These are phyloP conservation scores for Hippolais icterina DNA, from an alignment of 2,113 vertebrate genomes.

Conservation along the genomic window DNA sequence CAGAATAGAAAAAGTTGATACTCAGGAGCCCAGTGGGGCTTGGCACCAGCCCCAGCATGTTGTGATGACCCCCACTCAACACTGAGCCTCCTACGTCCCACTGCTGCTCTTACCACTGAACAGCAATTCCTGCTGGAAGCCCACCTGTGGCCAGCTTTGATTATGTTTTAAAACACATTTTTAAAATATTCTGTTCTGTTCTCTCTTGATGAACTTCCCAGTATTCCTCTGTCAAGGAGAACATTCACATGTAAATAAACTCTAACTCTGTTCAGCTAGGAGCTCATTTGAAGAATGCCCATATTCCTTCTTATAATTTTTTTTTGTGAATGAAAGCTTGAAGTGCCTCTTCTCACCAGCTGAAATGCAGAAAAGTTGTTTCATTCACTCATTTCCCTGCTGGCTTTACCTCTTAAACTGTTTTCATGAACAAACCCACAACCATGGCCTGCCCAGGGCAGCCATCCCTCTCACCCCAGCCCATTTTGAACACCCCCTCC, in stretches of 20 bases:
- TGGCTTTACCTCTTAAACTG: neutral
- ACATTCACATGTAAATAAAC: neutral
- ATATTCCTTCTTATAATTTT: neutral
- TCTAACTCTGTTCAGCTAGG: neutral
- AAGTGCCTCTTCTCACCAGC: neutral
- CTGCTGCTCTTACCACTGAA: neutral
- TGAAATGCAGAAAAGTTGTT: neutral
- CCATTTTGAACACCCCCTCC: neutral
- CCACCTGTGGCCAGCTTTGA: neutral
- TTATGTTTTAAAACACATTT: neutral
- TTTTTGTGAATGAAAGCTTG: neutral
- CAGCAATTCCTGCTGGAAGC: neutral
- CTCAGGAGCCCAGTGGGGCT: accelerated
- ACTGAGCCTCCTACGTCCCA: too few species aligned
- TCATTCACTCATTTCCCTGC: neutral
- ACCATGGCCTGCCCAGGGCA: neutral
- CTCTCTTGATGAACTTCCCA: neutral
- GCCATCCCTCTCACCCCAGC: neutral
- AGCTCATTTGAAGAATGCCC: neutral
- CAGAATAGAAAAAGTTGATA: neutral
- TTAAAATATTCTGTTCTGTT: neutral
- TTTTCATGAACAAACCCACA: neutral
- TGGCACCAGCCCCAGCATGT: neutral
- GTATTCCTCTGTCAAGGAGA: neutral
- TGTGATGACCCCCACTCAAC: accelerated